These are phyloP conservation scores for Semotilus atromaculatus DNA, from an alignment of 2,797 vertebrate species.

Conservation along the genomic window DNA sequence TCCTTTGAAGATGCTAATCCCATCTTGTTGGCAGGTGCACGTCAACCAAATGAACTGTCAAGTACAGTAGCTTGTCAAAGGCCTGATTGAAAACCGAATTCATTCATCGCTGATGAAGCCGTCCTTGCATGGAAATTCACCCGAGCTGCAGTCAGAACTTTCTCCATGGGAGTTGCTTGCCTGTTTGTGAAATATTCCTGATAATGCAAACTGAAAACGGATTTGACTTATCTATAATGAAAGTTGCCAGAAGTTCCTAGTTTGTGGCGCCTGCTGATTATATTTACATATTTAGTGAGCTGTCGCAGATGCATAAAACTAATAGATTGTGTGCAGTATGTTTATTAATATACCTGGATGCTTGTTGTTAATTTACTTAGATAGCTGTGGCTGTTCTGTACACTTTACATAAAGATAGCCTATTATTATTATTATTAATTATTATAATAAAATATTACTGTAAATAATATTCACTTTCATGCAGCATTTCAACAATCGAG, in stretches of 20 bases:
- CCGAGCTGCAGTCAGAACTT: not conserved
- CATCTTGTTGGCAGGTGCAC: constrained; percentile 32
- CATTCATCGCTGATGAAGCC: constrained; percentile 32
- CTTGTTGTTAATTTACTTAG: not conserved
- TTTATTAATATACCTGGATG: not conserved
- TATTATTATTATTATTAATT: not conserved
- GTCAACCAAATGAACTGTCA: constrained; percentile 18
- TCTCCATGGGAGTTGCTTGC: constrained; percentile 6
- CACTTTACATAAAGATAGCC: not conserved
- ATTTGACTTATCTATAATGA: constrained; percentile 21
- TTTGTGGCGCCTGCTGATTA: not conserved
- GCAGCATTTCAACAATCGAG: not conserved
- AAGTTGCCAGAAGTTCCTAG: not conserved
- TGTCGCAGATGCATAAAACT: not conserved
- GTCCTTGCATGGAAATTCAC: constrained; percentile 9
- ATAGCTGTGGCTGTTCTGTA: not conserved
- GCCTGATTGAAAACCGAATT: constrained; percentile 28
- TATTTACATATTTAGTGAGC: not conserved
- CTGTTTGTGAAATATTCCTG: constrained; percentile 19
- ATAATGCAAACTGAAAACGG: constrained; percentile 20
- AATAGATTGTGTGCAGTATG: not conserved
- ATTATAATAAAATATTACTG: not conserved
- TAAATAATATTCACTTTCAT: not conserved
- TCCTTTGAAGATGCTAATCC: constrained; percentile 22
- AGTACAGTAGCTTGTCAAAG: constrained; percentile 32